Evolutionary conservation across 2,113 vertebrate genomes (phyloP), one percentile per base, ranked within the genome.

Genomic region (Colistium nudipinnis): DNA sequence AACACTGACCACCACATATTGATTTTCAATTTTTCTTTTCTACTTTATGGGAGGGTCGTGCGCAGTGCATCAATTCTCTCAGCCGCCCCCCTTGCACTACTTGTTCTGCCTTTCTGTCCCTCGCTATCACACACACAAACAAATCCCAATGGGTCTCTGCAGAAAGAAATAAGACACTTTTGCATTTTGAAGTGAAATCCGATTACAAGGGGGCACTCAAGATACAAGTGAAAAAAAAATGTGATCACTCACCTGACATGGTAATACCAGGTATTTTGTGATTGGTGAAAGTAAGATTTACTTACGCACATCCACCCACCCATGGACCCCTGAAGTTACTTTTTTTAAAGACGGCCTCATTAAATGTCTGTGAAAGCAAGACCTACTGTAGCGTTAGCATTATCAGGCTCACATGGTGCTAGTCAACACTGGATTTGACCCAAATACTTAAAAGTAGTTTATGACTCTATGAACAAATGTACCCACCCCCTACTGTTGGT

Each of bases 401-500:
- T 19, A 74, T 56, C 48, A 43, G 27, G 20, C 39, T 41, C 48
- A 53, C 64, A 61, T 17, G 14, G 25, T 45, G 39, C 41, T 38
- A 4, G 41, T 81, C 72, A 31, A 74, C 54, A 49, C 31, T 35
- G 25, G 67, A 49, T 82, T 31, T 85, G 78, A 88, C 84, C 84
- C 77, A 88, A 86, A 86, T 87, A 73, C 24, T 74, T 72, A n/a
- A 59, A 72, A 65, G 45, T 82, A 62, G 85, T 76, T 74, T 70
- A 72, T 54, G 44, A 71, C 62, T 71, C 44, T 47, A 36, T 45
- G 66, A 77, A 48, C 41, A 60, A 76, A 83, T 47, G 30, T 22
- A 20, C 19, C 28, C 17, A 17, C 57, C 25, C 25, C 25, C 35
- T 27, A 61, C 19, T 38, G 48, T 74, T 38, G 49, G 65, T 89